A percentile compares a stretch with the other conserved stretches of the same genome.
Conservation (phyloP, 1,140 invertebrate genomes). For the Ridgeia piscesae region DNA sequence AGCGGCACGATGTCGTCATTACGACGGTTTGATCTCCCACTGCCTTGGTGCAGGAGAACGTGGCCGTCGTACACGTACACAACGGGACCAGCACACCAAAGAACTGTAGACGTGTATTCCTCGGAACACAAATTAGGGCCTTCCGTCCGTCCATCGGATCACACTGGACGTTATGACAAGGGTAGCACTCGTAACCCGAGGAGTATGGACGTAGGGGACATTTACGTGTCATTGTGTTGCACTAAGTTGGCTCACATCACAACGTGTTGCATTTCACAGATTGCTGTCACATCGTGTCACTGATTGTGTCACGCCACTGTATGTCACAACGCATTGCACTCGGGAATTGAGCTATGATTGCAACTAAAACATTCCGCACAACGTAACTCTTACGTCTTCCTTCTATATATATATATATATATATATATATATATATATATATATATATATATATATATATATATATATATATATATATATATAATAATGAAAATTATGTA, state of each 20-base stretch:
- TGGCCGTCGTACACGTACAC: neutral
- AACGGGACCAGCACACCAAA: neutral
- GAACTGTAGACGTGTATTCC: neutral
- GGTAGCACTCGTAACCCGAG: neutral
- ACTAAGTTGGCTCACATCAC: neutral
- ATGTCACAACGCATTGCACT: neutral
- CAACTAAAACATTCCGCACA: neutral
- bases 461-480: no score
- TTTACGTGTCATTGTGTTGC: neutral
- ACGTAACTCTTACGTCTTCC: neutral
- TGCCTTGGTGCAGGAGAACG: neutral
- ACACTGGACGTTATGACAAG: neutral
- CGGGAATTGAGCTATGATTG: no score
- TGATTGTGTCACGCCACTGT: neutral
- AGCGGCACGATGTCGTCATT: neutral
- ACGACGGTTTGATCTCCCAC: neutral
- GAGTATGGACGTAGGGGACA: neutral
- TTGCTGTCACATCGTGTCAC: neutral
- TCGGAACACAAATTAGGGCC: neutral
- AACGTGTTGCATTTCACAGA: neutral
- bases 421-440: no score
- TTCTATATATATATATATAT: no score
- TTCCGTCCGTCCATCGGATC: neutral
- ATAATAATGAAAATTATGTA: no score
- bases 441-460: no score